phyloP scores from a whole-genome alignment of 1,140 invertebrate genomes.

The Sycobia sp. region DNA sequence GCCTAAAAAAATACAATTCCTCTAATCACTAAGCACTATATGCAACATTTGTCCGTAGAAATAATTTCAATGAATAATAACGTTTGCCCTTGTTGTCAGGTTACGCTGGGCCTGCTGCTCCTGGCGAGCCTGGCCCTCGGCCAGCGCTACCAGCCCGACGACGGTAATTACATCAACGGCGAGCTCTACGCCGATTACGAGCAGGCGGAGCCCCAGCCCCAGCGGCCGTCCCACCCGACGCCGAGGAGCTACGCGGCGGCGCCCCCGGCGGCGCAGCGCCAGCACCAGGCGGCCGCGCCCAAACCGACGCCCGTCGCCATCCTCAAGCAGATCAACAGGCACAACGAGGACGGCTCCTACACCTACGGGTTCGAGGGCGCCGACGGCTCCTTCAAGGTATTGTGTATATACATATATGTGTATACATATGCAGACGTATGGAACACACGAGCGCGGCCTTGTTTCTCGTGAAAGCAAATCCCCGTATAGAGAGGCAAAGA shows the following conservation, averaged over 20 bases:
- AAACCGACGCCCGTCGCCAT: constrained; percentile 77
- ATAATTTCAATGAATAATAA: too few relatives aligned
- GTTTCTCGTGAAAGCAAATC: too few relatives aligned
- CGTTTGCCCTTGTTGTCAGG: too few relatives aligned
- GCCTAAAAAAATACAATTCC: too few relatives aligned
- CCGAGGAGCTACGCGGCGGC: constrained; percentile 55
- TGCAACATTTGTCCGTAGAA: too few relatives aligned
- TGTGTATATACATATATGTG: not conserved
- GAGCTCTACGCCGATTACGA: constrained; percentile 64
- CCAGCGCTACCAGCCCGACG: constrained; percentile 51
- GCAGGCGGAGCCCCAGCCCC: constrained; percentile 42
- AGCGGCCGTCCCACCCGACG: constrained; percentile 63
- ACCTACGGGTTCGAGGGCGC: constrained; percentile 86
- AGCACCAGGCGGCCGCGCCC: constrained; percentile 54
- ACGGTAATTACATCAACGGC: constrained; percentile 63
- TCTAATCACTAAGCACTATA: too few relatives aligned
- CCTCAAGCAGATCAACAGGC: constrained; percentile 83
- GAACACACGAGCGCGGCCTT: too few relatives aligned
- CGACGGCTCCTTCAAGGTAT: constrained; percentile 72
- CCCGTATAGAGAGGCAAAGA: too few relatives aligned
- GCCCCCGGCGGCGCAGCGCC: constrained; percentile 51
- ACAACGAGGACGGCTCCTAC: constrained; percentile 85
- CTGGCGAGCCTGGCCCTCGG: constrained; percentile 47
- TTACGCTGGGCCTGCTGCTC: constrained; percentile 48
- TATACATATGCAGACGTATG: too few relatives aligned